These are phyloP conservation scores for Parochlus steinenii DNA, from an alignment of 2,888 invertebrate species.

Conservation along the genomic window DNA sequence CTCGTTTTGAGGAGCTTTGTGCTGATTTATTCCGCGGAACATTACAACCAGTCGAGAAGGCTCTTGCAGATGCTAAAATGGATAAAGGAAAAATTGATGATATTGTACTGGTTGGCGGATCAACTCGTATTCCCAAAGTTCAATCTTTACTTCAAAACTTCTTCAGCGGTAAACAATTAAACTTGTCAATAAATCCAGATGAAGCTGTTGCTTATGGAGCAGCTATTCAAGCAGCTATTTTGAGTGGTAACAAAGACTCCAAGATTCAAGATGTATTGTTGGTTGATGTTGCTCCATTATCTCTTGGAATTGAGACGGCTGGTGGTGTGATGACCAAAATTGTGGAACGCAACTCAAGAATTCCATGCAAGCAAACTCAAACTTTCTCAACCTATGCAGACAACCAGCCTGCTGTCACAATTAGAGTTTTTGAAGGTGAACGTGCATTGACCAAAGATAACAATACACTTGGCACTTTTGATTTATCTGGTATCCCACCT, in stretches of 20 bases:
- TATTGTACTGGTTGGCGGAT: slow-evolving; percentile 77
- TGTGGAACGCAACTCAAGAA: slow-evolving; percentile 67
- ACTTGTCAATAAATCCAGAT: slow-evolving; percentile 83
- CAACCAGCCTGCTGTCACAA: slow-evolving; percentile 79
- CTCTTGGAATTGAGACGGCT: slow-evolving; percentile 67
- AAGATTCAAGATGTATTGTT: slow-evolving; percentile 68
- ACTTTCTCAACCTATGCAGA: slow-evolving; percentile 84
- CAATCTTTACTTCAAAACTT: slow-evolving; percentile 73
- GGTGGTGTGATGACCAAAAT: slow-evolving; percentile 73
- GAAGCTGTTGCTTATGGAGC: slow-evolving; percentile 90
- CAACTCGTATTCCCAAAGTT: slow-evolving; percentile 81
- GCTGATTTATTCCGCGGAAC: slow-evolving; percentile 61
- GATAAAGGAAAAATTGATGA: slow-evolving; percentile 66
- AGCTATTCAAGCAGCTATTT: slow-evolving; percentile 84
- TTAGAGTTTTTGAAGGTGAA: slow-evolving; percentile 76
- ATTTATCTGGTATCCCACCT: slow-evolving; percentile 66
- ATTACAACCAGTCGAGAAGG: slow-evolving; percentile 69
- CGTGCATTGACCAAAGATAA: slow-evolving; percentile 84
- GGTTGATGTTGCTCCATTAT: slow-evolving; percentile 63
- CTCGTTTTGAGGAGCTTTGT: slow-evolving; percentile 80
- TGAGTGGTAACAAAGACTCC: slow-evolving; percentile 53
- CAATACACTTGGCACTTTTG: slow-evolving; percentile 67
- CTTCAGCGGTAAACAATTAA: slow-evolving; percentile 67
- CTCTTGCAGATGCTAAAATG: slow-evolving; percentile 65
- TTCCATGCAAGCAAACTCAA: slow-evolving; percentile 63